Conservation (phyloP, 2,888 invertebrate genomes). For the Diarsia rubi region DNA sequence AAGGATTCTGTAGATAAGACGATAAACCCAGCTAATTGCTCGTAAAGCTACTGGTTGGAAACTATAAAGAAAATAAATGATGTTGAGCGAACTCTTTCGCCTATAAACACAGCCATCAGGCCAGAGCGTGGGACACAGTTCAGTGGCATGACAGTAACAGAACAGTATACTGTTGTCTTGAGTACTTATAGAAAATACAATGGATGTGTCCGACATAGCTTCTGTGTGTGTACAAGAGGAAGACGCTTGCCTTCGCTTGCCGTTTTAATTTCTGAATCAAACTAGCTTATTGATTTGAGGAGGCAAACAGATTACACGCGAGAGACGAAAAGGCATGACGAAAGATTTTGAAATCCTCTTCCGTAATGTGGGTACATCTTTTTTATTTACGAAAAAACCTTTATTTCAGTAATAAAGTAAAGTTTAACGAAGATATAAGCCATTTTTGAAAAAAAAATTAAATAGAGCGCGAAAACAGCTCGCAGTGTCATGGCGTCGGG, state of each 20-base stretch:
- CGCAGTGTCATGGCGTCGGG: no score
- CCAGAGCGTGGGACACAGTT: constrained; percentile 53
- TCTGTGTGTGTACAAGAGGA: constrained; percentile 13
- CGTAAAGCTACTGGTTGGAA: constrained; percentile 64
- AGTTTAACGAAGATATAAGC: no score
- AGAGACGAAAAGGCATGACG: no score
- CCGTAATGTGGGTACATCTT: no score
- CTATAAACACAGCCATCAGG: constrained; percentile 40
- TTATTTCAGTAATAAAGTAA: no score
- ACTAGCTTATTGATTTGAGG: constrained; percentile 10
- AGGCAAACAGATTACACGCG: background rate
- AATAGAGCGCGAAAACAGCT: no score
- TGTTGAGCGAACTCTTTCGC: constrained; percentile 43
- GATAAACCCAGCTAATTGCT: constrained; percentile 71
- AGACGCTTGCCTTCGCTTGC: background rate
- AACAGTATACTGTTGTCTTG: constrained; percentile 34
- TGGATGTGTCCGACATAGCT: constrained; percentile 10
- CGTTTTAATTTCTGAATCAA: constrained; percentile 7
- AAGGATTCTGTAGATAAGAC: constrained; percentile 64
- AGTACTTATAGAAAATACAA: background rate
- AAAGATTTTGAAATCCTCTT: no score
- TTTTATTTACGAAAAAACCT: no score
- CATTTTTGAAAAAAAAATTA: no score
- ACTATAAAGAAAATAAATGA: constrained; percentile 57
- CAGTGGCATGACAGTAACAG: constrained; percentile 48